Base-by-base conservation (phyloP, 2,888 invertebrate genomes). In the Itoplectis maculator region DNA sequence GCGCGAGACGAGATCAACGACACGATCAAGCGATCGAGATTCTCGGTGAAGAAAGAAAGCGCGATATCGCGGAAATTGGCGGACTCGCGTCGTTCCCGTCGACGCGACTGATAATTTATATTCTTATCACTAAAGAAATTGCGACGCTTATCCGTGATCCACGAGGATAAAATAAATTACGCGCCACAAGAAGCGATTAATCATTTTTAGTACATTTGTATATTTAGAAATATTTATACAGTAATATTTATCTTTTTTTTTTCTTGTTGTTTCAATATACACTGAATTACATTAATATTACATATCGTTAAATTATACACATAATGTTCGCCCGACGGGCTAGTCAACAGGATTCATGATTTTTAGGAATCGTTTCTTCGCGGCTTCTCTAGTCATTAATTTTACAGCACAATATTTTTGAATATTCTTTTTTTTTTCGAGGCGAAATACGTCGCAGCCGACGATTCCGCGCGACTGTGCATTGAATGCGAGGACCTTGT, bases 221-320 rank as follows among this genome's bases (percentile, higher is more conserved):
- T 92, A 90, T 91, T 92, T 91, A 91, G 91, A 92, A 92, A 92
- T 91, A 91, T 91, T 90, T 89, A 90, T 92, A 91, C 90, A 92
- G 89, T 89, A 86, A 86, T 86, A 84, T 84, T 83, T 70, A 79
- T 82, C 69, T 63, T 78, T 74, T 82, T 73, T 82, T 75, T 56
- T 49, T 59, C 20, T 77, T 68, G 68, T 74, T 75, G 40, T 69
- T 85, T 85, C 88, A 89, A 91, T 91, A 89, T 91, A 92, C 91
- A 92, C 85, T 89, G 89, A 91, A 87, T 90, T 91, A 92, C 90
- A 91, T 87, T 90, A 91, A 91, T 88, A 89, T 89, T 89, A 90
- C 86, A 89, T 85, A 89, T 83, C 86, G 81, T 85, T 87, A 87
- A 91, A 91, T 91, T 88, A 88, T 89, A 91, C 89, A 90, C 85